These are phyloP conservation scores for Drosophila prosaltans DNA, from an alignment of 1,140 invertebrate genomes.

Conservation along the genomic window DNA sequence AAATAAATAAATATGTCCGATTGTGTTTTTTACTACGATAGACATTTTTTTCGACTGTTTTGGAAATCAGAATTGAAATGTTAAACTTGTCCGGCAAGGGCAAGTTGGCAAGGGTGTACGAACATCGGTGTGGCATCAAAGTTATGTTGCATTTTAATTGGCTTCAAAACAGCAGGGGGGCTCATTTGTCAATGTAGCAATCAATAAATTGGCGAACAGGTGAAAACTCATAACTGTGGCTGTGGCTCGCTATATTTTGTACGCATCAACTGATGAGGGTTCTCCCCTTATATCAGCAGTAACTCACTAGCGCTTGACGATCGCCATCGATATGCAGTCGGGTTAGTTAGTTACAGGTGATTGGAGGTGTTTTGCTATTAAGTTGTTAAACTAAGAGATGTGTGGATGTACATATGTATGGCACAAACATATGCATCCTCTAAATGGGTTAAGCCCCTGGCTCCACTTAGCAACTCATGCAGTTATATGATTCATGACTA, in stretches of 20 bases:
- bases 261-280: slow-evolving; percentile 48
- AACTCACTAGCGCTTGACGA: slow-evolving; percentile 18
- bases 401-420: slow-evolving; percentile 26
- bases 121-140: not conserved
- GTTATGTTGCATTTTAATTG: slow-evolving; percentile 61
- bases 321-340: slow-evolving; percentile 21
- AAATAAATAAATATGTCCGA: too few relatives aligned
- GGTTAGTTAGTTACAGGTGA: slow-evolving; percentile 45
- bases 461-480: slow-evolving; percentile 74
- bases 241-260: slow-evolving; percentile 34
- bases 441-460: slow-evolving; percentile 36
- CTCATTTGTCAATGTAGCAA: slow-evolving; percentile 80
- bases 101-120: not conserved
- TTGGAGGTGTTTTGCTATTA: slow-evolving; percentile 65
- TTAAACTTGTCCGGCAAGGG: too few relatives aligned
- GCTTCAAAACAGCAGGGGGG: slow-evolving; percentile 66
- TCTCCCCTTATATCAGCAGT: slow-evolving; percentile 18
- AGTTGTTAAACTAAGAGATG: slow-evolving; percentile 72
- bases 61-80: too few relatives aligned
- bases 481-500: slow-evolving; percentile 58
- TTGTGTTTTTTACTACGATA: too few relatives aligned
- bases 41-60: too few relatives aligned
- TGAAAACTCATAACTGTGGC: slow-evolving; percentile 62
- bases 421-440: slow-evolving; percentile 49
- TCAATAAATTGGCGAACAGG: slow-evolving; percentile 78